phyloP scores from a whole-genome alignment of 30 jellyfish, hydroid and myxozoan species.

The Cassiopea andromeda region DNA sequence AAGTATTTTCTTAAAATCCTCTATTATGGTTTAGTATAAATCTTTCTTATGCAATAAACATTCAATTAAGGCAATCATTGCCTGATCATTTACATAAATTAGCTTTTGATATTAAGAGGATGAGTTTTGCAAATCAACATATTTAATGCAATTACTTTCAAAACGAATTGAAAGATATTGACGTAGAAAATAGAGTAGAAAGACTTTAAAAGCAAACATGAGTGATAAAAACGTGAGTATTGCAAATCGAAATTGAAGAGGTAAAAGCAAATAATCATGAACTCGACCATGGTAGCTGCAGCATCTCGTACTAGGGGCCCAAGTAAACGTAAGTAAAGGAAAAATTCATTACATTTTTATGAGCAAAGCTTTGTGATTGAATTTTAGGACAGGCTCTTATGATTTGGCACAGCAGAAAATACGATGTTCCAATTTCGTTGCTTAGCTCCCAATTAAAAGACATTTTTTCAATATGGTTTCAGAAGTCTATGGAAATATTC shows the following conservation, averaged over 20 bases:
- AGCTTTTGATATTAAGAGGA: constrained; percentile 18
- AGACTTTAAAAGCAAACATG: background rate
- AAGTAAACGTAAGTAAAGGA: constrained; percentile 39
- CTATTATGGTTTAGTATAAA: constrained; percentile 16
- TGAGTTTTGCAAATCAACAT: background rate
- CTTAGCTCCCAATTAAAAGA: too few relatives aligned
- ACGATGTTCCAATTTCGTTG: too few relatives aligned
- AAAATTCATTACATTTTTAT: too few relatives aligned
- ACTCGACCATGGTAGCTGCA: constrained; percentile 70
- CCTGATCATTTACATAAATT: constrained; percentile 36
- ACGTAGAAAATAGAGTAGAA: background rate
- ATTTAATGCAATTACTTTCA: background rate
- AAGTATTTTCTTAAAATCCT: background rate
- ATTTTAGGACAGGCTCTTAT: too few relatives aligned
- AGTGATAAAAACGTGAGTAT: background rate
- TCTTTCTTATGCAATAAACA: constrained; percentile 1
- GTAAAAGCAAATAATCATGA: constrained; percentile 6
- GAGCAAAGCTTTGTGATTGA: too few relatives aligned
- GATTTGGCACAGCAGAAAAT: too few relatives aligned
- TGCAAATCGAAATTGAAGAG: background rate
- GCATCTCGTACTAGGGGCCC: constrained; percentile 50
- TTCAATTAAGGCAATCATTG: background rate
- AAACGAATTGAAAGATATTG: background rate
- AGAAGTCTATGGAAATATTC: too few relatives aligned
- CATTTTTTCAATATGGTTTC: too few relatives aligned